Base-by-base conservation (phyloP, 2,888 invertebrate genomes). In the Malachius bipustulatus region DNA sequence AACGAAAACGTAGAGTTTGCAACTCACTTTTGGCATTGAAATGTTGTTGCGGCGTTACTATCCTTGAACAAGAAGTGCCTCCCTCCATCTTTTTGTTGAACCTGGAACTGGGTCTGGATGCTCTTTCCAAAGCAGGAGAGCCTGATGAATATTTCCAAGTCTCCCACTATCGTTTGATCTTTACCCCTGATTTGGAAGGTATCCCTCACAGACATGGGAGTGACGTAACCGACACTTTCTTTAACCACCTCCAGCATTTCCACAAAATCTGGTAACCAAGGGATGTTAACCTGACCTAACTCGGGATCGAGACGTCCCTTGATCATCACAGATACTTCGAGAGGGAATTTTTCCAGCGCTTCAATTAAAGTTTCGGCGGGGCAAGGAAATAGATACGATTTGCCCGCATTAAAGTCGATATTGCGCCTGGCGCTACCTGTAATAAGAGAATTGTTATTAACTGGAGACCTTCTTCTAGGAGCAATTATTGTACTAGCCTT, bases 321-420 rank as follows among this genome's bases (percentile, higher is more conserved):
- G 13, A 66, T 64, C 59, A 62, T 66, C 4, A 72, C 57, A 44
- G 64, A 63, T 19, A 73, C 55, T 50, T 67, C 64, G 31, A 72
- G 46, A n/a, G 70, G 69, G 44, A 64, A 65, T 32, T 60, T 62
- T 26, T 59, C 60, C 3, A 73, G 50, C 16, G 59, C 61, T 43
- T 60, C 53, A 1, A 66, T 52, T 9, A 73, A 51, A 2, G 64
- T 63, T 26, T 66, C 64, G 3, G 69, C 61, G 34, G 62, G 65
- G 13, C 64, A 63, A 4, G 69, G 60, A 35, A 73, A 73, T 12
- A 73, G 46, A 47, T 62, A 65, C 1, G 73, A 71, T 62, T 69
- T 70, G 4, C 57, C 73, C 60, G 38, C 64, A 54, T 65, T 67
- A 53, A 53, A 69, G 55, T 31, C 34, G 14, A 39, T 31, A 10